Evolutionary conservation across 1,140 invertebrate genomes (phyloP).

Genomic region (Atopsyche davidsoni): DNA sequence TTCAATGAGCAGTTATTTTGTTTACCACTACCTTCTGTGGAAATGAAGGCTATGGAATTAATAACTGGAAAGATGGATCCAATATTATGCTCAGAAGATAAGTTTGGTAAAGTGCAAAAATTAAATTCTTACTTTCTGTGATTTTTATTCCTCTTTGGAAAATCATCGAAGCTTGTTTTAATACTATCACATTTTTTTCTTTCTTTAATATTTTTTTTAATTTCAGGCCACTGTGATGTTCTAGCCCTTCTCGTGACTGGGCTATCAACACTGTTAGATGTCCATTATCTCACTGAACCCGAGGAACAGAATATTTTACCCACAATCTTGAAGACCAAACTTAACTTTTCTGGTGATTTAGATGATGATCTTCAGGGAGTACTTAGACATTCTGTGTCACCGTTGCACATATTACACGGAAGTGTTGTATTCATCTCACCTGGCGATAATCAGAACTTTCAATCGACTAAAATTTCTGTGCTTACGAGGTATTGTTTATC

Average conservation of each 20-base stretch:
- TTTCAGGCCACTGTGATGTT: conserved; percentile 15
- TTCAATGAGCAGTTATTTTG: conserved; percentile 2
- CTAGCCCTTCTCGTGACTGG: conserved; percentile 11
- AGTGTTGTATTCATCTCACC: not conserved
- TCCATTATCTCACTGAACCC: conserved; percentile 6
- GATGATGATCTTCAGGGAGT: not conserved
- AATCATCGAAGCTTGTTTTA: no score
- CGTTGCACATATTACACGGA: conserved; percentile 18
- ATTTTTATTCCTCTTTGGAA: no score
- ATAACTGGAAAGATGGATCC: conserved; percentile 15
- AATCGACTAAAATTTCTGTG: conserved; percentile 3
- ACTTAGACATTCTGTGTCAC: conserved; percentile 15
- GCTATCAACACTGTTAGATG: conserved; percentile 9
- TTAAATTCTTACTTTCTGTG: no score
- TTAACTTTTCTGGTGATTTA: conserved; percentile 11
- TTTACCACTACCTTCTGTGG: conserved; percentile 3
- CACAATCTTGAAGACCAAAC: not conserved
- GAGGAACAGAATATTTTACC: no score
- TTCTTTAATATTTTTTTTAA: conserved; percentile 4
- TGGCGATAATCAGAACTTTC: not conserved
- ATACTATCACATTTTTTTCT: not conserved
- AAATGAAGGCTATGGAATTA: conserved; percentile 9
- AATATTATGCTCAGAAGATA: conserved; percentile 3
- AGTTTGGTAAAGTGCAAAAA: conserved; percentile 22
- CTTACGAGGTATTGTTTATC: conserved; percentile 8